These are phyloP conservation scores for Platypus cylindrus DNA, from an alignment of 2,888 invertebrate species.

Conservation along the genomic window DNA sequence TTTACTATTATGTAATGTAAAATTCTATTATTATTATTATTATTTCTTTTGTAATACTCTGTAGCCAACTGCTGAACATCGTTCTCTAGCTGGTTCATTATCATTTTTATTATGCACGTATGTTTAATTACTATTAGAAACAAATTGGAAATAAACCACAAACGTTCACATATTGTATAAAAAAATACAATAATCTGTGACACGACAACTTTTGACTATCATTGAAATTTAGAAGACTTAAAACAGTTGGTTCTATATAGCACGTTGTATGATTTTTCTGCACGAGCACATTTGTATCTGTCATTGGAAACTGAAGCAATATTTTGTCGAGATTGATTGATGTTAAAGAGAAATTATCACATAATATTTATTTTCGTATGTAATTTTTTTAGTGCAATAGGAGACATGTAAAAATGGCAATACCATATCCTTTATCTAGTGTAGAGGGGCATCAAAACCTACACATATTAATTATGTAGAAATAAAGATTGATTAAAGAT, in stretches of 20 bases:
- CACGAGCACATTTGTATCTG: slow-evolving; percentile 11
- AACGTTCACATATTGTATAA: no score
- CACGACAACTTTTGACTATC: no score
- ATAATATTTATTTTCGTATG: no score
- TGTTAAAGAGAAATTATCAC: no score
- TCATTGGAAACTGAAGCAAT: slow-evolving; percentile 8
- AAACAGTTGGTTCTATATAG: no score
- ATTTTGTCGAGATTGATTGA: no score
- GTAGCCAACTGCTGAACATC: slow-evolving; percentile 10
- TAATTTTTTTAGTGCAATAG: slow-evolving; percentile 36
- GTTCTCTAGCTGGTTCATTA: slow-evolving; percentile 8
- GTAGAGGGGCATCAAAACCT: slow-evolving; percentile 30
- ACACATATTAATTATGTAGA: slow-evolving; percentile 34
- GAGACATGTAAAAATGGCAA: slow-evolving; percentile 37
- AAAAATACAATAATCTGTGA: no score
- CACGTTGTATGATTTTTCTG: slow-evolving; percentile 9
- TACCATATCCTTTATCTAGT: slow-evolving; percentile 35
- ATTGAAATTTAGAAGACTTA: no score
- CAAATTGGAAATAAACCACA: no score
- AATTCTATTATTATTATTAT: no score
- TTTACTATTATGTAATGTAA: slow-evolving; percentile 19
- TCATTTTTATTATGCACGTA: slow-evolving; percentile 6
- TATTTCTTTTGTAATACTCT: slow-evolving; percentile 11
- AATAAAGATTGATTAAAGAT: slow-evolving; percentile 38
- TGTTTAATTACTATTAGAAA: no score